Base-by-base conservation (phyloP, 2,888 invertebrate genomes). In the Andrena flavipes region DNA sequence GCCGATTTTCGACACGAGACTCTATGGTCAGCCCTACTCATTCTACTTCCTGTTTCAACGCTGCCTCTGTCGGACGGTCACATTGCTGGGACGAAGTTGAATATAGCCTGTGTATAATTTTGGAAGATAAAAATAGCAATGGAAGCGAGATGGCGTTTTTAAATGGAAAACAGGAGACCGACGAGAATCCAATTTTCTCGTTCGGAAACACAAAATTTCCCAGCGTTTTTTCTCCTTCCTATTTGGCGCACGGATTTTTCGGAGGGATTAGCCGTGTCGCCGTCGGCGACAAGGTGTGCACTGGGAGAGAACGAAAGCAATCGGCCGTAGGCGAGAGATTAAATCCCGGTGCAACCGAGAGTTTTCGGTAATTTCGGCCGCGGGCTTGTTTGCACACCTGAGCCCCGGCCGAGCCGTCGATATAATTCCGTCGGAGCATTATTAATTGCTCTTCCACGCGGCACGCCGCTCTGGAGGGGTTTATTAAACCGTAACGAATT, bases 371-470 rank as follows among this genome's bases (percentile, higher is more conserved):
- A 91, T 90, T 91, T 91, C 90, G 91, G 92, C 91, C 89, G 89
- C 87, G 91, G 93, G 91, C 88, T 82, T 94, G 92, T 93, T 94
- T 94, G 91, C 91, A 91, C 93, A 93, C 92, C 93, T 93, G 93
- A 93, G 85, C 90, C 82, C 73, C 67, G 49, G 54, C 49, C 62
- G 29, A 56, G 62, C 69, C 62, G 68, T 75, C 76, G 84, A 84
- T 82, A 87, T 87, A 88, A 88, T 85, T 83, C 80, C 85, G 69
- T 67, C 81, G 80, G 64, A 79, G 71, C 84, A 85, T 88, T 88
- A 88, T 87, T 84, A 88, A 84, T 87, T 78, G 84, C 78, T 72
- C 65, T 70, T 64, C 76, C 78, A 67, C 77, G 60, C 78, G 64
- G 20, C 48, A 10, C 20, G 51, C 29, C 42, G 16, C n/a, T 26